Evolutionary conservation across 2,113 vertebrate genomes (phyloP).

Genomic region (Sinocyclocheilus anophthalmus): DNA sequence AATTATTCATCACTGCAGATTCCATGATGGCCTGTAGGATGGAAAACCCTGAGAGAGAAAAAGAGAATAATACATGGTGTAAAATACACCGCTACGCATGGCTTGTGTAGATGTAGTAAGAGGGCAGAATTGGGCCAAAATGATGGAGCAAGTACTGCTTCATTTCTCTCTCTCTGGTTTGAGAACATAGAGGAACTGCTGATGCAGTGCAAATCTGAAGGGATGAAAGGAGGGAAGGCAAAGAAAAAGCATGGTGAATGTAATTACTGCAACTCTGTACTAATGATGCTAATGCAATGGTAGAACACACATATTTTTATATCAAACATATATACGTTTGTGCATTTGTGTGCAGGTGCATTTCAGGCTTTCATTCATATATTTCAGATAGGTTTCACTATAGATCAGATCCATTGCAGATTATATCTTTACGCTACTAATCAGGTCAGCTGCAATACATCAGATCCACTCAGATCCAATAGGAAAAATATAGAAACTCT

Average conservation of each 20-base stretch:
- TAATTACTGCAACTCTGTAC: constrained; percentile 18
- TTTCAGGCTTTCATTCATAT: neutral
- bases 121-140: constrained; percentile 37
- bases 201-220: constrained; percentile 19
- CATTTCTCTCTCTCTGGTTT: constrained; percentile 12
- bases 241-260: neutral
- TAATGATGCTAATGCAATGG: neutral
- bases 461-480: neutral
- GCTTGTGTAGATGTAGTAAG: neutral
- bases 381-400: neutral
- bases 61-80: constrained; percentile 22
- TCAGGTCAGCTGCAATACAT: neutral
- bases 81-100: neutral
- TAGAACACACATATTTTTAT: neutral
- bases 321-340: neutral
- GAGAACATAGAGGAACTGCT: constrained; percentile 33
- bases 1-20: constrained; percentile 96
- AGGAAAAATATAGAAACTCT: too few relatives aligned
- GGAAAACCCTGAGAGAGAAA: constrained; percentile 83
- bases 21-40: constrained; percentile 98
- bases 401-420: neutral
- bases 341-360: neutral
- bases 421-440: neutral
- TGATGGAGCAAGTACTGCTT: constrained; percentile 36
- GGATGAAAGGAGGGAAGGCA: constrained; percentile 10